Base-by-base conservation (phyloP, 1,140 invertebrate genomes). In the Scylla paramamosain region DNA sequence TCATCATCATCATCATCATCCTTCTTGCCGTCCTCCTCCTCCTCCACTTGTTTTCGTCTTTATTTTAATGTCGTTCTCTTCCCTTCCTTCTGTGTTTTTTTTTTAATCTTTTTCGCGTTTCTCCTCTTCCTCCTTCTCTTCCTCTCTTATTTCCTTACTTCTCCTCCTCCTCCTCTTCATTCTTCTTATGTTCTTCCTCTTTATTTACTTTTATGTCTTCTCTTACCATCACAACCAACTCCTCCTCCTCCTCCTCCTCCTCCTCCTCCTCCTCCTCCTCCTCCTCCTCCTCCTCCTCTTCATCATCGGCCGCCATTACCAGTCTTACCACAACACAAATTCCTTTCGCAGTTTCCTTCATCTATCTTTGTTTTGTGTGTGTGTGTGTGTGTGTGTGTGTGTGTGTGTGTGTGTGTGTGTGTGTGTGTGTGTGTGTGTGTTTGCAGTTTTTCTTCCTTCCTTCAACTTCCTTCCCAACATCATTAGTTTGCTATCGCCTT, bases 351-450 rank as follows among this genome's bases (percentile, higher is more conserved):
- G 52, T 20, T 59, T 12, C 52, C 52, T 59, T 59, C 52, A 59
- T 59, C 16, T 59, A 20, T 59, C 52, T 59, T 59, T 59, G 52
- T 59, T 20, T 59, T 59, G 52, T 59, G 52, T 59, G 52, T 59
- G 52, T 59, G 52, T 59, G n/a, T n/a, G 67, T 77, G 67, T 77
- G 67, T n/a, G 67, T 77, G 67, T 77, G 67, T n/a, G 67, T 77
- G 67, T 77, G 67, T n/a, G 67, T 77, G 67, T 77, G 67, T 77
- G 67, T 77, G 67, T 77, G 67, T 77, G 67, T 77, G 67, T 77
- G 67, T 77, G 67, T 77, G 67, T 25, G 8, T 8, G 59, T 67
- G 67, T 77, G 67, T 77, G 67, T 77, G 67, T 77, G 67, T 25
- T 25, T 25, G 16, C 20, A n/a, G n/a, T 77, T 7, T n/a, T n/a